phyloP scores from a whole-genome alignment of 1,140 invertebrate species.

The Aradophagus sp. region DNA sequence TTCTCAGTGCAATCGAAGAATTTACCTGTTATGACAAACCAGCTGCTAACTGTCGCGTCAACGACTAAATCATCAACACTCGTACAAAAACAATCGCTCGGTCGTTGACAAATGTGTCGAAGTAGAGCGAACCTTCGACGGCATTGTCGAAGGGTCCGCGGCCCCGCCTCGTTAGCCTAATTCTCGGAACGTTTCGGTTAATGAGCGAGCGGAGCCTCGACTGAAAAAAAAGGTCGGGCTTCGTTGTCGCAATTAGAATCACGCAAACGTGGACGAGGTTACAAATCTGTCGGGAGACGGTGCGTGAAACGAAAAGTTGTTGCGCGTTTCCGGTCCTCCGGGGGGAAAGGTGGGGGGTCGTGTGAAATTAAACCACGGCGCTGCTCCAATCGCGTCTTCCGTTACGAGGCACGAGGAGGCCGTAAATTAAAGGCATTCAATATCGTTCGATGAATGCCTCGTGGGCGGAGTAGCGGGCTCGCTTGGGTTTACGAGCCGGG shows the following conservation, averaged over 20 bases:
- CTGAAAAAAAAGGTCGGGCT: not conserved
- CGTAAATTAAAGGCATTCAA: conserved; percentile 37
- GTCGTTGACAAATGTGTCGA: conserved; percentile 15
- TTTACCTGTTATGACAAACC: too few species aligned
- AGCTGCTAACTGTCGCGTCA: too few species aligned
- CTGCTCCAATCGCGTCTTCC: conserved; percentile 28
- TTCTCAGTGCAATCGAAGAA: too few species aligned
- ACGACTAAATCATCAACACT: too few species aligned
- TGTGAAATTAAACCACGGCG: conserved; percentile 22
- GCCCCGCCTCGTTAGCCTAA: conserved; percentile 13
- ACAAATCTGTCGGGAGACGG: conserved; percentile 24
- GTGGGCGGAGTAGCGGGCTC: conserved; percentile 28
- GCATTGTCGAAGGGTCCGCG: not conserved
- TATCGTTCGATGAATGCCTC: conserved; percentile 7
- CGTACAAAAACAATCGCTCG: conserved; percentile 29
- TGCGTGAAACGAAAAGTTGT: conserved; percentile 30
- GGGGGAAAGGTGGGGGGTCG: too few species aligned
- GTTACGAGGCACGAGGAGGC: conserved; percentile 12
- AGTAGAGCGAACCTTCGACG: conserved; percentile 3
- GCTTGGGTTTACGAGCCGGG: conserved; percentile 9
- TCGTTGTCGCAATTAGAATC: conserved; percentile 30
- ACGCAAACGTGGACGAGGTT: conserved; percentile 19
- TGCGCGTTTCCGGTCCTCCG: conserved; percentile 24
- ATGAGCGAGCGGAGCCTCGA: conserved; percentile 8
- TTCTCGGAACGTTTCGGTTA: conserved; percentile 17